Base-by-base conservation (phyloP, 2,888 invertebrate genomes). In the Lamellibrachia columna region DNA sequence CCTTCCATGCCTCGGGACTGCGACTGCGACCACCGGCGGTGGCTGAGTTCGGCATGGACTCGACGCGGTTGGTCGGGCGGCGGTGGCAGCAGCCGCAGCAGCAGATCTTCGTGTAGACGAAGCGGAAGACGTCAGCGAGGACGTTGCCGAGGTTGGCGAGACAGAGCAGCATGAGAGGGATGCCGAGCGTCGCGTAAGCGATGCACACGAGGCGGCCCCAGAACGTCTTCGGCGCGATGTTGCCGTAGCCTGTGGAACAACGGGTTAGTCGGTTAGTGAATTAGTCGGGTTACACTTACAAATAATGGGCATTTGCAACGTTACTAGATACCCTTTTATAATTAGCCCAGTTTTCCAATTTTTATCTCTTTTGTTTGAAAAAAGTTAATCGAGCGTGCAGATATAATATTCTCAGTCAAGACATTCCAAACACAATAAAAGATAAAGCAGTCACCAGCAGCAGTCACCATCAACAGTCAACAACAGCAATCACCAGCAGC, bases 121-220 rank as follows among this genome's bases (percentile, higher is more conserved):
- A 93, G 55, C 94, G 52, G 92, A 94, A 94, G 52, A 94, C 92
- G 90, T 97, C 97, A 6, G 97, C 97, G 93, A 97, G 95, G 52
- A 97, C 96, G 94, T 97, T 97, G n/a, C 97, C 97, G 92, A 97
- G 97, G 94, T 97, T 97, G 3, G 97, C 97, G 93, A 97, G 95
- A 94, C 97, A 97, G 53, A 97, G 95, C 92, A 97, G 95, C 97
- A 97, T 97, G 52, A 97, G 95, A 0, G 97, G 97, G 40, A 97
- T 97, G 9, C 97, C 97, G 28, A 96, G 94, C 9, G 96, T 95
- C 8, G 96, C 96, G 94, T 96, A 96, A 8, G 96, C 95, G n/a
- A 96, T 96, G 93, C 96, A 96, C 52, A 96, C 95, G 93, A 96
- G 94, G 40, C 96, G 95, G 7, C 96, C 96, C 96, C 96, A 96